phyloP scores from a whole-genome alignment of 2,888 invertebrate genomes.

The Agonopterix heracliana region DNA sequence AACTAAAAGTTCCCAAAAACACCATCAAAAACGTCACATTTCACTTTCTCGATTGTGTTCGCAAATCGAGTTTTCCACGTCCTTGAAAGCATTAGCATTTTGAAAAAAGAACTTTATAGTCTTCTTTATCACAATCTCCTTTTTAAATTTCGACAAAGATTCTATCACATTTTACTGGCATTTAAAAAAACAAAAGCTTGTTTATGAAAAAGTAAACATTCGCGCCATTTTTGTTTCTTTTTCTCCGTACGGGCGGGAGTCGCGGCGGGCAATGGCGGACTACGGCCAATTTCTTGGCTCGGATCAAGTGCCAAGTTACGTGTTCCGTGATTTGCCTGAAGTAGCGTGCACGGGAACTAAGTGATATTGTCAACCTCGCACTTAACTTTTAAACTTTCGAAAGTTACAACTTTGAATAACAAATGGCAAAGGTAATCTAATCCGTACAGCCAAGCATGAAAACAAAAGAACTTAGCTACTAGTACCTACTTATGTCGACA shows the following conservation, averaged over 20 bases:
- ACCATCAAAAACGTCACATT: not conserved
- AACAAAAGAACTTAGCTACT: too few relatives aligned
- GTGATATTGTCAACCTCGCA: slow-evolving; percentile 16
- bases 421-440: too few relatives aligned
- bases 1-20: slow-evolving; percentile 2
- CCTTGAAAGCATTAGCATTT: slow-evolving; percentile 6
- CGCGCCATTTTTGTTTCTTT: slow-evolving; percentile 36
- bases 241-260: slow-evolving; percentile 33
- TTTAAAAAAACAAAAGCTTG: not conserved
- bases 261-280: slow-evolving; percentile 50
- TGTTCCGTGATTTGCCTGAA: slow-evolving; percentile 25
- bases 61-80: slow-evolving; percentile 9
- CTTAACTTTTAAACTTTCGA: slow-evolving; percentile 8
- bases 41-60: slow-evolving; percentile 2
- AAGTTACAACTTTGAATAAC: too few relatives aligned
- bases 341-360: slow-evolving; percentile 17
- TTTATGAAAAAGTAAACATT: slow-evolving; percentile 17
- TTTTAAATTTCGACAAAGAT: not conserved
- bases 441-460: too few relatives aligned
- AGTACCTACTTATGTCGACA: too few relatives aligned
- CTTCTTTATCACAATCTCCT: not conserved
- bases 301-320: slow-evolving; percentile 55
- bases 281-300: slow-evolving; percentile 55
- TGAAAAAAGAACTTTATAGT: slow-evolving; percentile 7
- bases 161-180: not conserved